Percentiles rank a stretch among this genome's conserved stretches.
Conservation (phyloP, 2,797 vertebrate genomes). For the Myotis vivesi region DNA sequence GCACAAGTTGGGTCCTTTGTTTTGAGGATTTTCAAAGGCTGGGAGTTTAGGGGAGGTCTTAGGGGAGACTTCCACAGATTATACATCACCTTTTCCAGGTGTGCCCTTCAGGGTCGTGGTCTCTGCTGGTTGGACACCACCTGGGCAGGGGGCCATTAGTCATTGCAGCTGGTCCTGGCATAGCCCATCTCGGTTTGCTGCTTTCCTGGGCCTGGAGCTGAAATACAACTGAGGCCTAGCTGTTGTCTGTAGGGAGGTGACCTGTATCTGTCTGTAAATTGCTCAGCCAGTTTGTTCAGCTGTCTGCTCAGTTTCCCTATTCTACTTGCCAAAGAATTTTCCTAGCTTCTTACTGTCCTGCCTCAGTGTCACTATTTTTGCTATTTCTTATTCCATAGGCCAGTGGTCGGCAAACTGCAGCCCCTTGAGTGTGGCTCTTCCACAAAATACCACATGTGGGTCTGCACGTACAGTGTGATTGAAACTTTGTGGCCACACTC, state of each 20-base stretch:
- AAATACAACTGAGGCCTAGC: background rate
- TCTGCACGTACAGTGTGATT: too few relatives aligned
- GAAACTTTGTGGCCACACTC: too few relatives aligned
- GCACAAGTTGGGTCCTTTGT: background rate
- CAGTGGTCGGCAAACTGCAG: too few relatives aligned
- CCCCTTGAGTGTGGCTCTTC: too few relatives aligned
- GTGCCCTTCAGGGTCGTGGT: background rate
- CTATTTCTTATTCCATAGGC: background rate
- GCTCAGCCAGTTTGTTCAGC: background rate
- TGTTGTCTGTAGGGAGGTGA: background rate
- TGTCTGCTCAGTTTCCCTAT: background rate
- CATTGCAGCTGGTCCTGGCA: background rate
- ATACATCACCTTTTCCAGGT: background rate
- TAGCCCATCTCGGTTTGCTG: background rate
- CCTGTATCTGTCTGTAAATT: background rate
- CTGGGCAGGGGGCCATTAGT: background rate
- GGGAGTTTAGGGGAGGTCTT: background rate
- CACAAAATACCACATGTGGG: too few relatives aligned
- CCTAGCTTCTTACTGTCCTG: background rate
- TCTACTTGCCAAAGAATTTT: background rate
- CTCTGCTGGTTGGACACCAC: background rate
- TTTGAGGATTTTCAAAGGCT: background rate
- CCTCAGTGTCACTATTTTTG: background rate
- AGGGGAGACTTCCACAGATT: background rate
- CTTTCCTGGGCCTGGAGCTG: background rate